Conservation (phyloP, 2,113 vertebrate species). For the Oxyruncus cristatus region DNA sequence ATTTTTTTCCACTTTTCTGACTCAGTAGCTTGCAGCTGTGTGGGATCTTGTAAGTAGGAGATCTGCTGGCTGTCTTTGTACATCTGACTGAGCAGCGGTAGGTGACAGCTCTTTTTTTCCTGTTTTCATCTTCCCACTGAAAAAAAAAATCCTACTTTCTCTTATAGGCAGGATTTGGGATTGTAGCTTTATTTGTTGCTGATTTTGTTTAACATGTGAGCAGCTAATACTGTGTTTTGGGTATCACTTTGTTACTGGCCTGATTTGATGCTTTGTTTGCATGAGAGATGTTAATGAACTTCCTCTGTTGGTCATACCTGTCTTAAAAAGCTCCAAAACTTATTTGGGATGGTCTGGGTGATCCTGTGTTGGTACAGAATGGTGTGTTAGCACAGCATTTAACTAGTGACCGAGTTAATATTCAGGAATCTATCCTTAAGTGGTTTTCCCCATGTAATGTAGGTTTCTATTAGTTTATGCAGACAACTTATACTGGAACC, state of each 20-base stretch:
- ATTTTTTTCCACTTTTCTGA: conserved; percentile 47
- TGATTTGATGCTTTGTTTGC: background rate
- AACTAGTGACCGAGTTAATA: background rate
- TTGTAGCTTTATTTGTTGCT: background rate
- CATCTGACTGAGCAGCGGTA: background rate
- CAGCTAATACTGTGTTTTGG: background rate
- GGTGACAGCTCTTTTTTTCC: conserved; percentile 9
- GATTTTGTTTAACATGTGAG: background rate
- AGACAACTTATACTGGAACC: background rate
- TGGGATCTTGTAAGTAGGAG: conserved; percentile 32
- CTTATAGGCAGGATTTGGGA: background rate
- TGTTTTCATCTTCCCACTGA: background rate
- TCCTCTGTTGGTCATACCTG: background rate
- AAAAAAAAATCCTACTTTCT: background rate
- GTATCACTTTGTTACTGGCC: background rate
- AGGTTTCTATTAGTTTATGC: background rate
- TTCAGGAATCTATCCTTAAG: background rate
- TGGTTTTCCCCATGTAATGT: background rate
- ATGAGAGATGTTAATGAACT: background rate
- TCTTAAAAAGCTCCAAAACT: background rate
- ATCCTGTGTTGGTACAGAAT: background rate
- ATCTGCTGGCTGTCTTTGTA: background rate
- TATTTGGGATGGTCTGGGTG: background rate
- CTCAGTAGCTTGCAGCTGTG: conserved; percentile 60
- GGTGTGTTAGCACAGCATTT: background rate